phyloP scores from a whole-genome alignment of 1,140 invertebrate genomes.

The Tetragonula clypearis region DNA sequence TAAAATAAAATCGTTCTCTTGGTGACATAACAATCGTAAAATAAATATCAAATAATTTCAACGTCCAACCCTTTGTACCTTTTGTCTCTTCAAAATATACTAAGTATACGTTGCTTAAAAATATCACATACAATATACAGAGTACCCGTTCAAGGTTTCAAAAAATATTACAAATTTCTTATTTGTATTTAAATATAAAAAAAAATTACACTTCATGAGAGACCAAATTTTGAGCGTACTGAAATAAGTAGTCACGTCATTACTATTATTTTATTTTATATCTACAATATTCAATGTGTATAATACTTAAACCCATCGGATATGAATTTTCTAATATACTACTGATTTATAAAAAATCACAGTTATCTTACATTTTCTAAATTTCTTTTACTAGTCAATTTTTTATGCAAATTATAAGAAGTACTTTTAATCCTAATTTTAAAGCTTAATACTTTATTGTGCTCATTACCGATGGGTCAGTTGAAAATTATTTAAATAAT shows the following conservation, averaged over 20 bases:
- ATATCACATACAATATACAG: constrained; percentile 18
- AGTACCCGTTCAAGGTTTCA: not conserved
- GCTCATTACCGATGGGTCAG: constrained; percentile 25
- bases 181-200: constrained; percentile 1
- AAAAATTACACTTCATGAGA: not conserved
- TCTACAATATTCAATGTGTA: constrained; percentile 1
- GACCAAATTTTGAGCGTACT: constrained; percentile 23
- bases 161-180: constrained; percentile 28
- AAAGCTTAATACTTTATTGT: constrained; percentile 23
- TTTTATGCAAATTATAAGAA: constrained; percentile 21
- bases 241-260: constrained; percentile 2
- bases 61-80: constrained; percentile 22
- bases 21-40: not conserved
- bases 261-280: constrained; percentile 6
- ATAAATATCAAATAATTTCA: constrained; percentile 26
- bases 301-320: constrained; percentile 27
- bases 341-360: constrained; percentile 48
- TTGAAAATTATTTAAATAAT: constrained; percentile 44
- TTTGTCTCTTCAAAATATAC: constrained; percentile 6
- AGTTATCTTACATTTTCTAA: constrained; percentile 28
- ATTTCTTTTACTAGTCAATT: not conserved
- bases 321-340: constrained; percentile 11
- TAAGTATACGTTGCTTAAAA: constrained; percentile 19
- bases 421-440: constrained; percentile 22
- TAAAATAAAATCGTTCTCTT: not conserved